Conservation (phyloP, 2,888 invertebrate genomes). For the Agrochola circellaris region DNA sequence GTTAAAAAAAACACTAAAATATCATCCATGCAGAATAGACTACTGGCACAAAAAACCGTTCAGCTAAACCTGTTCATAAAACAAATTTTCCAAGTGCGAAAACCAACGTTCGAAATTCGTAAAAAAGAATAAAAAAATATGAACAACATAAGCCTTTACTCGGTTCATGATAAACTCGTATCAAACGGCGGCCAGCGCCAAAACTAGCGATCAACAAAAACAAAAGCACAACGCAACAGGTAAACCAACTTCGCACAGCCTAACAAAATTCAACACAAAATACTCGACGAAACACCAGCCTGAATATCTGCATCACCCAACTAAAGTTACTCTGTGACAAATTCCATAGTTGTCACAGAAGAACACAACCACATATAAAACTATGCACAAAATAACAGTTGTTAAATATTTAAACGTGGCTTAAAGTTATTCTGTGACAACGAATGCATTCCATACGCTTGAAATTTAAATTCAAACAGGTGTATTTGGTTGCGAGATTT, state of each 20-base stretch:
- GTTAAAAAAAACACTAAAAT: conserved; percentile 29
- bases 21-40: conserved; percentile 23
- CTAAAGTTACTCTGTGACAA: conserved; percentile 47
- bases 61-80: conserved; percentile 63
- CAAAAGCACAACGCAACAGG: conserved; percentile 84
- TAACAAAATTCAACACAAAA: conserved; percentile 24
- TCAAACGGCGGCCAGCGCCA: conserved; percentile 75
- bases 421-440: conserved; percentile 59
- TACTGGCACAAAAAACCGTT: conserved; percentile 39
- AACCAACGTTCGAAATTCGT: conserved; percentile 62
- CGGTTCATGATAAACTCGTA: conserved; percentile 75
- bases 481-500: conserved; percentile 65
- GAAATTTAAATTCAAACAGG: conserved; percentile 67
- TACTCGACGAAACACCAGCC: conserved; percentile 20
- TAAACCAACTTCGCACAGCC: conserved; percentile 68
- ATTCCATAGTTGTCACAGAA: conserved; percentile 62
- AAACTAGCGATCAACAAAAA: conserved; percentile 85
- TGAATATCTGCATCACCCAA: background rate
- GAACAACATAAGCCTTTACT: conserved; percentile 63
- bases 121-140: conserved; percentile 63
- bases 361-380: conserved; percentile 44
- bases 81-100: conserved; percentile 62
- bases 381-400: conserved; percentile 45
- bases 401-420: conserved; percentile 34
- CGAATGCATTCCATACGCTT: conserved; percentile 61